These are phyloP conservation scores for Spatulosminthurus flaviceps DNA, from an alignment of 2,888 invertebrate species.

Conservation along the genomic window DNA sequence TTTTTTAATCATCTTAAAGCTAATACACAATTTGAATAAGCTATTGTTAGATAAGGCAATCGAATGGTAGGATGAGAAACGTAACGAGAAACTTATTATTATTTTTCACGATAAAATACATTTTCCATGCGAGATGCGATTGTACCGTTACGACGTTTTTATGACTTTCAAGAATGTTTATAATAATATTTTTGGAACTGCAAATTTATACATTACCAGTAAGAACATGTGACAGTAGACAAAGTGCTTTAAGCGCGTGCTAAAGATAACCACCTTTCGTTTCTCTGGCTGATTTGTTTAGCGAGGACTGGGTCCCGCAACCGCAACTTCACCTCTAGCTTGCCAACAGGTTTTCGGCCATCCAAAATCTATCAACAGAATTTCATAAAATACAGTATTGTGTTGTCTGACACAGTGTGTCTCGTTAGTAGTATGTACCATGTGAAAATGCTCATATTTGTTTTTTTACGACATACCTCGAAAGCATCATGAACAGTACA, in stretches of 20 bases:
- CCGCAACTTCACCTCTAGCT: slow-evolving; percentile 73
- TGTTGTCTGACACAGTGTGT: too few relatives aligned
- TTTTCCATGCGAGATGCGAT: not conserved
- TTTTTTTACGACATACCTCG: slow-evolving; percentile 72
- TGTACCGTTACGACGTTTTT: not conserved
- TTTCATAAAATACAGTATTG: not conserved
- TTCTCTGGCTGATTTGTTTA: slow-evolving; percentile 87
- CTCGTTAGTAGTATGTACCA: too few relatives aligned
- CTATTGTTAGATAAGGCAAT: too few relatives aligned
- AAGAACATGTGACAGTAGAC: not conserved
- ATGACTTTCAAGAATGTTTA: not conserved
- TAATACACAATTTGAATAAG: too few relatives aligned
- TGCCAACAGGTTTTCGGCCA: slow-evolving; percentile 38
- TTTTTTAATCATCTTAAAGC: too few relatives aligned
- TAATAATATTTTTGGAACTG: not conserved
- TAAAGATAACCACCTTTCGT: slow-evolving; percentile 92
- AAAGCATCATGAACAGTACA: slow-evolving; percentile 91
- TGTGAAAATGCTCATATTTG: too few relatives aligned
- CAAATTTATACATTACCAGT: not conserved
- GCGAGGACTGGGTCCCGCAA: slow-evolving; percentile 86
- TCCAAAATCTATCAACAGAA: not conserved
- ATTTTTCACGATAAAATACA: not conserved
- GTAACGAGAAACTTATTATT: too few relatives aligned
- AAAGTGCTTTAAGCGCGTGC: slow-evolving; percentile 65
- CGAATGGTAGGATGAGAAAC: too few relatives aligned